These are phyloP conservation scores for Sebastolobus altivelis DNA, from an alignment of 2,797 vertebrate species.

Conservation along the genomic window DNA sequence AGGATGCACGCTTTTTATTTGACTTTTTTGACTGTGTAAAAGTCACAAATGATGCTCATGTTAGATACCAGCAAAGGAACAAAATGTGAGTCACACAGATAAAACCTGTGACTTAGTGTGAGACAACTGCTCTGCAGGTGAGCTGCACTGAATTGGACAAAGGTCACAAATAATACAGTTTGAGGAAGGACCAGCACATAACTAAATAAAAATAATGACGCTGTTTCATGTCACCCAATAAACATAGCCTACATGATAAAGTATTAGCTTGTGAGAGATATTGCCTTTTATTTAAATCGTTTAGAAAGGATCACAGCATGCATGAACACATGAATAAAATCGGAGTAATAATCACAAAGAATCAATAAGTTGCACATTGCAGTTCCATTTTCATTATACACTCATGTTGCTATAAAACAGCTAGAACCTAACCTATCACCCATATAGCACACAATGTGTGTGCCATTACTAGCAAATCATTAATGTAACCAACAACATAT, in stretches of 20 bases:
- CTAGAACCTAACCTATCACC: not conserved
- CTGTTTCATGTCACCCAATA: not conserved
- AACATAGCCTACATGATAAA: not conserved
- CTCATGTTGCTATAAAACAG: not conserved
- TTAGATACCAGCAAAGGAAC: not conserved
- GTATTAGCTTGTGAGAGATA: not conserved
- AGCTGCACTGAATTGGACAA: not conserved
- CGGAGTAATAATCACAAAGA: not conserved
- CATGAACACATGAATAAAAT: not conserved
- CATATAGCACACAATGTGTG: not conserved
- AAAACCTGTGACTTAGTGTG: not conserved
- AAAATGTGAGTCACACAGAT: not conserved
- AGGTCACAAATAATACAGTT: not conserved
- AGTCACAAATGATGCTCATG: not conserved
- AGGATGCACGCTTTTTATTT: not conserved
- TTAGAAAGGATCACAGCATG: not conserved
- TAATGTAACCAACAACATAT: not conserved
- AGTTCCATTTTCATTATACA: not conserved
- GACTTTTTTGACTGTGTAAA: not conserved
- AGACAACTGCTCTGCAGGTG: not conserved
- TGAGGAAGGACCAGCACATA: not conserved
- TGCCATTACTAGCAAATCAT: too few species aligned
- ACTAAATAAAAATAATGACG: not conserved
- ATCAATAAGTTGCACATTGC: not conserved
- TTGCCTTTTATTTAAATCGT: fast-evolving